A percentile compares a stretch with the other conserved stretches of the same genome.
Conservation (phyloP, 2,888 invertebrate genomes). For the Chrysotoxum bicinctum region DNA sequence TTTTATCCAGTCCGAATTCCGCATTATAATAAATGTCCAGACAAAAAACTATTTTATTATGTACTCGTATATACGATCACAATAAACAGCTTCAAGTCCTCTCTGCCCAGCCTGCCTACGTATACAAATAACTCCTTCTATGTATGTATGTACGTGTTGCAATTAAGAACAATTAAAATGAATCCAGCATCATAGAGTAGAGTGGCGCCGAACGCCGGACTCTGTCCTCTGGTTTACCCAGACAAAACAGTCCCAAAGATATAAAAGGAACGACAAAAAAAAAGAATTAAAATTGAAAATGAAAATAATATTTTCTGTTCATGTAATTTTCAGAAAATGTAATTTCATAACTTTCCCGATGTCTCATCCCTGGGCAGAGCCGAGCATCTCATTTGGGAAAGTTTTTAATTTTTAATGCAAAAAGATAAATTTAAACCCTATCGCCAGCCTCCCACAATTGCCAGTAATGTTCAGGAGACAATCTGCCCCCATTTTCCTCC, state of each 20-base stretch:
- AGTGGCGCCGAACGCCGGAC: conserved; percentile 45
- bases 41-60: conserved; percentile 57
- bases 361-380: background rate
- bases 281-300: background rate
- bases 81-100: conserved; percentile 46
- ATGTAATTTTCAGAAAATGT: conserved; percentile 42
- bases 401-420: conserved; percentile 22
- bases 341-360: conserved; percentile 41
- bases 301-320: conserved; percentile 33
- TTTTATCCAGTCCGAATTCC: conserved; percentile 9
- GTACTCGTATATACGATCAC: conserved; percentile 42
- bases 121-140: background rate
- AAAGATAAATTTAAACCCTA: conserved; percentile 36
- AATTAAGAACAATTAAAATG: conserved; percentile 71
- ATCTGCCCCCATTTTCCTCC: background rate
- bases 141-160: conserved; percentile 46
- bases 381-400: conserved; percentile 5
- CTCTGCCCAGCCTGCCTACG: background rate
- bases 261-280: background rate
- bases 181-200: conserved; percentile 40
- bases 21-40: conserved; percentile 43
- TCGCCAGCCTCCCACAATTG: conserved; percentile 10
- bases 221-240: background rate
- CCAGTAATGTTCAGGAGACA: background rate
- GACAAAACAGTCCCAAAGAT: background rate